These are phyloP conservation scores for Brenthis daphne DNA, from an alignment of 2,888 invertebrate species.

Conservation along the genomic window DNA sequence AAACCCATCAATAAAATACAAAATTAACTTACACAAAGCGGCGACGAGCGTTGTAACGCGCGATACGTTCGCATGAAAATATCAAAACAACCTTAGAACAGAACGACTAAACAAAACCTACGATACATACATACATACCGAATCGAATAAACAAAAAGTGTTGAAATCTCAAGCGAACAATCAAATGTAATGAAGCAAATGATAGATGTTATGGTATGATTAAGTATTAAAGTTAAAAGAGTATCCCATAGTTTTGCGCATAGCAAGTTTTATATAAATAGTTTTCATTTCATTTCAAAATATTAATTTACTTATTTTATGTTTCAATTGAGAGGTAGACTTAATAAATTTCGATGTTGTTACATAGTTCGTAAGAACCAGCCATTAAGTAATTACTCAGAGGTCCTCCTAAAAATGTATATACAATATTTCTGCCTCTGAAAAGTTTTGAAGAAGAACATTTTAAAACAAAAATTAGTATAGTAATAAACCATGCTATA, in stretches of 20 bases:
- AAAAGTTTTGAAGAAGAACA: not conserved
- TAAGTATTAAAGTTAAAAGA: not conserved
- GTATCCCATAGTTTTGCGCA: not conserved
- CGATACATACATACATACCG: constrained; percentile 47
- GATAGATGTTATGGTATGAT: constrained; percentile 40
- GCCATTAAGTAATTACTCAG: no score
- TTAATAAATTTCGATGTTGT: no score
- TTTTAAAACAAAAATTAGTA: not conserved
- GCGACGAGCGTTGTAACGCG: constrained; percentile 67
- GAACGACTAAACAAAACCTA: constrained; percentile 58
- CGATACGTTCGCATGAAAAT: constrained; percentile 75
- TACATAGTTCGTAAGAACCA: no score
- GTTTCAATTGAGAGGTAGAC: no score
- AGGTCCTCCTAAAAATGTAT: not conserved
- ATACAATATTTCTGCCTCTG: not conserved
- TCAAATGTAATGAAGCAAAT: constrained; percentile 47
- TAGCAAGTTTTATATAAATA: no score
- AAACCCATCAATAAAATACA: constrained; percentile 49
- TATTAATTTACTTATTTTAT: no score
- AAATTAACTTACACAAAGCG: constrained; percentile 77
- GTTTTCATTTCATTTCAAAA: no score
- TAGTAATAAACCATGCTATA: constrained; percentile 15
- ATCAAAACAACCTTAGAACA: constrained; percentile 74
- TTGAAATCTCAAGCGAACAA: constrained; percentile 52
- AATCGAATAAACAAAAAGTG: constrained; percentile 56